A percentile compares a stretch with the other conserved stretches of the same genome.
These are phyloP conservation scores for Pheucticus melanocephalus DNA, from an alignment of 2,113 vertebrate species.

Conservation along the genomic window DNA sequence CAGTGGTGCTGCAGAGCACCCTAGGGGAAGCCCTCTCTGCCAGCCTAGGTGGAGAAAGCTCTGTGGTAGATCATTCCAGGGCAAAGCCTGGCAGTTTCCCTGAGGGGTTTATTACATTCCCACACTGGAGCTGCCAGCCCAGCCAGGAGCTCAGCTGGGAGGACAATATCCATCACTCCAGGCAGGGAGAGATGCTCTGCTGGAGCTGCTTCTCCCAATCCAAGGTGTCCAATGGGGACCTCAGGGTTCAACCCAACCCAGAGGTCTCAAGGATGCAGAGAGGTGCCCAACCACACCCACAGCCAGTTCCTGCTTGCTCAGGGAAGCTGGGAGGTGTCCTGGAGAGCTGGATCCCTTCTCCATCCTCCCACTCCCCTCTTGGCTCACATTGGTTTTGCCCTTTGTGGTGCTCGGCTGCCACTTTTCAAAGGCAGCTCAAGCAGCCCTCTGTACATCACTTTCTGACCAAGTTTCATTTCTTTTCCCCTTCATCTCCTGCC, in stretches of 20 bases:
- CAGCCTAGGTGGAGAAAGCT: background rate
- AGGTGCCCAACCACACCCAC: no score
- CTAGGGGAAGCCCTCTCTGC: background rate
- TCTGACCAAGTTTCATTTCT: constrained; percentile 19
- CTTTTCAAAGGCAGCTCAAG: background rate
- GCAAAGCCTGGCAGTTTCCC: background rate
- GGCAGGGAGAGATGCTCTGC: background rate
- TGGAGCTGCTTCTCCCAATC: background rate
- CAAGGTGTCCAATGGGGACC: background rate
- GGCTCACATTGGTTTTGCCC: background rate
- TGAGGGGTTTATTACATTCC: background rate
- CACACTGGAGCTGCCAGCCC: background rate
- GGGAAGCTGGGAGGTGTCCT: background rate
- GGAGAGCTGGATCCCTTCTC: background rate
- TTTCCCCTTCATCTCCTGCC: constrained; percentile 1
- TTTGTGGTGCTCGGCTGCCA: rapidly evolving
- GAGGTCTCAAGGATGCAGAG: background rate
- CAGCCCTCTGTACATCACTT: background rate
- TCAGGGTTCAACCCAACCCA: background rate
- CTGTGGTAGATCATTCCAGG: background rate
- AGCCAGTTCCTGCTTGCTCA: no score
- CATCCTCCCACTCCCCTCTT: background rate
- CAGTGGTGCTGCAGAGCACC: background rate
- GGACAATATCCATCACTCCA: rapidly evolving
- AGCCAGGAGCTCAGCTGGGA: background rate